Evolutionary conservation across 2,888 invertebrate genomes (phyloP).

Genomic region (Clistopyga incitator): DNA sequence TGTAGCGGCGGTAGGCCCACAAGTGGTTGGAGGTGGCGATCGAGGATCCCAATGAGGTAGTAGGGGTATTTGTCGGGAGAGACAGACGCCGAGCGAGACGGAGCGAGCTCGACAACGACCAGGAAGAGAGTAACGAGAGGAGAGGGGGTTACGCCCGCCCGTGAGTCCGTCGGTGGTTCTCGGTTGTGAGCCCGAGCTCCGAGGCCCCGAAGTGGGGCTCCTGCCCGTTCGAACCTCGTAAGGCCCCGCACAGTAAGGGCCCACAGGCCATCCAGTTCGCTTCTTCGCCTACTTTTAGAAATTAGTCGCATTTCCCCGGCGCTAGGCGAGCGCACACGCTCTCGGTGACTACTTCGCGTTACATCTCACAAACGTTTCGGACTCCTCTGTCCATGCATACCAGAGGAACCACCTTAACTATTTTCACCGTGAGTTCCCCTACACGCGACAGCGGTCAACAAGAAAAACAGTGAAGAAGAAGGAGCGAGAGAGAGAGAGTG

Average conservation of each 20-base stretch:
- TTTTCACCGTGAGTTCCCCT: not conserved
- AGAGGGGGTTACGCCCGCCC: constrained; percentile 62
- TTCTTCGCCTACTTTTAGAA: constrained; percentile 82
- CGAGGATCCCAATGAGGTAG: constrained; percentile 51
- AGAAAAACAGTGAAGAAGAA: constrained; percentile 6
- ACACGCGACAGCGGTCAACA: not conserved
- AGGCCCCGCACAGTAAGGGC: constrained; percentile 83
- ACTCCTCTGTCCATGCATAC: not conserved
- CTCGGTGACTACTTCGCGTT: constrained; percentile 51
- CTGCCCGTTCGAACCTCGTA: constrained; percentile 74
- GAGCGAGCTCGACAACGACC: constrained; percentile 39
- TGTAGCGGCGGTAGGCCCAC: constrained; percentile 31
- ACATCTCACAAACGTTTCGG: constrained; percentile 24
- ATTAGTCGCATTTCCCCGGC: constrained; percentile 80
- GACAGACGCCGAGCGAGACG: constrained; percentile 66
- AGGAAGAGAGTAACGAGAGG: constrained; percentile 66
- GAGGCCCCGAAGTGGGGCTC: constrained; percentile 76
- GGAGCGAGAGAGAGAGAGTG: not conserved
- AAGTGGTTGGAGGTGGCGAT: constrained; percentile 53
- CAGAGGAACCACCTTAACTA: not conserved
- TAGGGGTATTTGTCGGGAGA: constrained; percentile 51
- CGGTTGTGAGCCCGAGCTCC: constrained; percentile 60
- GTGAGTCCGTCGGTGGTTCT: constrained; percentile 60
- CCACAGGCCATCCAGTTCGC: constrained; percentile 83
- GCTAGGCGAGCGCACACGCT: constrained; percentile 72